phyloP scores from a whole-genome alignment of 2,888 invertebrate species.

The Campoplex capitator region DNA sequence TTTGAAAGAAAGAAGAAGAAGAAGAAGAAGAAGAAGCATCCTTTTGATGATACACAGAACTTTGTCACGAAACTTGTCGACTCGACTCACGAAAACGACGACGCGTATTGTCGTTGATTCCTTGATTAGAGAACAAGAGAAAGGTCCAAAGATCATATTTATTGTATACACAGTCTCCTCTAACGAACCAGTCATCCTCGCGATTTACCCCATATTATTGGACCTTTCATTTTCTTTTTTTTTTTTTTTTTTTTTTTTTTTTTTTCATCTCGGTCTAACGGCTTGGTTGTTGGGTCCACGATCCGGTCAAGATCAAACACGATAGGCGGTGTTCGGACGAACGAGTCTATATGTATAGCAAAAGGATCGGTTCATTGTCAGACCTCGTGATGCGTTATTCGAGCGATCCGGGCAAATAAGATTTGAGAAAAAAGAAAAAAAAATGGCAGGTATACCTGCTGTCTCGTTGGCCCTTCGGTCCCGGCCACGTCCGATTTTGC shows the following conservation, averaged over 20 bases:
- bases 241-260: slow-evolving; percentile 37
- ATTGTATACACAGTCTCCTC: slow-evolving; percentile 2
- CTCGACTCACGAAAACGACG: slow-evolving; percentile 18
- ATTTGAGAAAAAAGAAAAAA: slow-evolving; percentile 31
- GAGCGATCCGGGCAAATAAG: background rate
- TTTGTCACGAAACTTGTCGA: slow-evolving; percentile 50
- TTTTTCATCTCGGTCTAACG: slow-evolving; percentile 34
- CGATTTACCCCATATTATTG: slow-evolving; percentile 62
- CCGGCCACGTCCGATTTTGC: slow-evolving; percentile 31
- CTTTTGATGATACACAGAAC: slow-evolving; percentile 8
- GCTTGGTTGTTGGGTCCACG: slow-evolving; percentile 48
- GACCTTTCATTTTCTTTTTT: slow-evolving; percentile 44
- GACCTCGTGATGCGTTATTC: background rate
- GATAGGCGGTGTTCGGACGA: slow-evolving; percentile 58
- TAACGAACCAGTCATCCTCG: slow-evolving; percentile 61
- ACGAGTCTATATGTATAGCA: slow-evolving; percentile 44
- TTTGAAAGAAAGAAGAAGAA: background rate
- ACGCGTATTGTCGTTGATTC: slow-evolving; percentile 19
- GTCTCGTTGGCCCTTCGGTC: slow-evolving; percentile 27
- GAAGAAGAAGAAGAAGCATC: background rate
- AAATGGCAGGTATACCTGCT: slow-evolving; percentile 51
- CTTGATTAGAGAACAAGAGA: slow-evolving; percentile 62
- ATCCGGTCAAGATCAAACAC: slow-evolving; percentile 66
- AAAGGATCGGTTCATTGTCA: slow-evolving; percentile 15
- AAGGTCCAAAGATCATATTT: slow-evolving; percentile 10